A percentile compares a stretch with the other conserved stretches of the same genome.
phyloP scores from a whole-genome alignment of 2,113 vertebrate species.

The Tachycineta bicolor region DNA sequence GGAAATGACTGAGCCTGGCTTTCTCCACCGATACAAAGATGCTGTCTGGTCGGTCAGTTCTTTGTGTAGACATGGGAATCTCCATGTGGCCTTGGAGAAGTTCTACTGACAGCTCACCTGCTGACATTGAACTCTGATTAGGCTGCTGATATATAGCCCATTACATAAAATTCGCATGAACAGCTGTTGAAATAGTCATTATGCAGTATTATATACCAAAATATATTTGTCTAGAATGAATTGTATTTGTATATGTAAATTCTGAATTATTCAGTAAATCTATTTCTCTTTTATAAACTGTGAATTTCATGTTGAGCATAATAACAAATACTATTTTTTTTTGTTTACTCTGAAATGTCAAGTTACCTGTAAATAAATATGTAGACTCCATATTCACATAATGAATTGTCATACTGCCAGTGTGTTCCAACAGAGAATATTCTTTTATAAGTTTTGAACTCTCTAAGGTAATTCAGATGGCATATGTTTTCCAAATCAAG shows the following conservation, averaged over 20 bases:
- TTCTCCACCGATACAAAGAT: neutral
- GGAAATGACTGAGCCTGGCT: neutral
- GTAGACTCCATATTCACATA: neutral
- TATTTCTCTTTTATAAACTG: neutral
- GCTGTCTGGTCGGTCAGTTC: neutral
- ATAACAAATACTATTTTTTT: neutral
- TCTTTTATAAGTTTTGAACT: neutral
- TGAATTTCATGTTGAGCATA: neutral
- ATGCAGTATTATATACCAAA: neutral
- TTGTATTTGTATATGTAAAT: neutral
- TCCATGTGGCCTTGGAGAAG: neutral
- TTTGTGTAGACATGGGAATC: neutral
- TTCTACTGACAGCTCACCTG: neutral
- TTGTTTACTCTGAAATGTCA: neutral
- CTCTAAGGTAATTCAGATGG: neutral
- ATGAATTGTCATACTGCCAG: neutral
- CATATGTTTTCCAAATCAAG: neutral
- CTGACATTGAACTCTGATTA: neutral
- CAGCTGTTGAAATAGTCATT: neutral
- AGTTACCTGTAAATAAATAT: neutral
- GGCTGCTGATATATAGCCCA: neutral
- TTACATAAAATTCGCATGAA: neutral
- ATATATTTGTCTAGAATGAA: neutral
- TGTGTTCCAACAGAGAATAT: neutral
- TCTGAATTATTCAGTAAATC: neutral